Evolutionary conservation across 1,140 invertebrate genomes (phyloP).

Genomic region (Galleria mellonella): DNA sequence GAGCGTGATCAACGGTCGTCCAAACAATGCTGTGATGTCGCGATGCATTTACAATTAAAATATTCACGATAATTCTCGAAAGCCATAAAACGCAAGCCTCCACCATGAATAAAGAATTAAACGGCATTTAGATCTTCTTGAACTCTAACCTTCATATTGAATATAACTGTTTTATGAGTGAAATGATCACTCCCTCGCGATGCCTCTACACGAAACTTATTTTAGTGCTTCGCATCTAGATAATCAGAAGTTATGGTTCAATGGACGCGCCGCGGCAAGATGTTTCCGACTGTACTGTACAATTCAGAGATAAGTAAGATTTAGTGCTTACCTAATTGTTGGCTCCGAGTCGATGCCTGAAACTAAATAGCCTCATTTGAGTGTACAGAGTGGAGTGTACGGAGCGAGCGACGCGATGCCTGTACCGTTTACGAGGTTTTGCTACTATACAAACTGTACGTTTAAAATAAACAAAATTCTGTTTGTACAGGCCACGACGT

Average conservation of each 20-base stretch:
- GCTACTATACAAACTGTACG: no score
- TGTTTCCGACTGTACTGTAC: neutral
- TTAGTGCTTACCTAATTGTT: slow-evolving; percentile 33
- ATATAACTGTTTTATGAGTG: no score
- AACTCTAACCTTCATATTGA: neutral
- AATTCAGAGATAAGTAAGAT: slow-evolving; percentile 14
- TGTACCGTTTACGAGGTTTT: no score
- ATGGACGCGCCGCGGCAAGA: neutral
- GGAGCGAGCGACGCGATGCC: no score
- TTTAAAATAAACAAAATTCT: no score
- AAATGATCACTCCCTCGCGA: no score
- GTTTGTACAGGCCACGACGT: no score
- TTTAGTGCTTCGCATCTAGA: no score
- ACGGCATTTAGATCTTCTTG: slow-evolving; percentile 11
- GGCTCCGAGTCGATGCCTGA: slow-evolving; percentile 23
- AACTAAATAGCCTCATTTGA: slow-evolving; percentile 33
- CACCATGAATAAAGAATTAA: slow-evolving; percentile 17
- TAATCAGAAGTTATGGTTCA: neutral
- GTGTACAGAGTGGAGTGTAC: neutral
- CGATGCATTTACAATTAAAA: slow-evolving; percentile 19
- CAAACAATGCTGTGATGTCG: neutral
- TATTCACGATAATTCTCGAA: slow-evolving; percentile 27
- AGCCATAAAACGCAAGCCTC: slow-evolving; percentile 18
- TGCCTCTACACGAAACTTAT: no score
- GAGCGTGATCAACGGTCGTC: no score